These are phyloP conservation scores for Pterocles orientalis DNA, from an alignment of 2,113 vertebrate species.

Conservation along the genomic window DNA sequence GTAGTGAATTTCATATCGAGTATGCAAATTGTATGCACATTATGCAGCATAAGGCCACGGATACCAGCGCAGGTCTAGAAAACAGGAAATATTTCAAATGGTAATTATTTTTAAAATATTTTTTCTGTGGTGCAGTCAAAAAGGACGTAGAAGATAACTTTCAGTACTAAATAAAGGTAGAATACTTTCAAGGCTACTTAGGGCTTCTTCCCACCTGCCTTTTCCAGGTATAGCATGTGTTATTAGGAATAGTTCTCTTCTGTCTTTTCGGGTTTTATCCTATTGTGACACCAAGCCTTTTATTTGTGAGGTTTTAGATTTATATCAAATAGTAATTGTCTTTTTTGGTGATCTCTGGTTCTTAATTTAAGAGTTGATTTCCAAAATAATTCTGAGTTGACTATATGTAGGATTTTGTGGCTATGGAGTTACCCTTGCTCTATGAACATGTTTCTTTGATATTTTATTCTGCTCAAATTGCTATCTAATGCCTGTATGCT, in stretches of 20 bases:
- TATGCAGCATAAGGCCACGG: neutral
- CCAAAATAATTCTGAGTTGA: neutral
- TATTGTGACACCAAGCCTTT: neutral
- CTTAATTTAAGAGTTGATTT: neutral
- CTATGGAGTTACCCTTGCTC: neutral
- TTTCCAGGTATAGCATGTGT: neutral
- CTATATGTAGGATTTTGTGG: neutral
- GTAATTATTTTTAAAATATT: neutral
- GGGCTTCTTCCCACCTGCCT: neutral
- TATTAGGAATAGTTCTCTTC: neutral
- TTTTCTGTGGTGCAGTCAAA: neutral
- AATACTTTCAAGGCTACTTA: neutral
- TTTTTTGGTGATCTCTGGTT: neutral
- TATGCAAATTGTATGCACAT: neutral
- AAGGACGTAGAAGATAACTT: neutral
- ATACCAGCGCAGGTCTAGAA: neutral
- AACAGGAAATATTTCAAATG: neutral
- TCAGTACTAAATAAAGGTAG: neutral
- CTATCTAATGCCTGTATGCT: neutral
- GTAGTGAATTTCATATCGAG: neutral
- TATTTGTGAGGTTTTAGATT: neutral
- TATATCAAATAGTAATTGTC: neutral
- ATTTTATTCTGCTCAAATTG: neutral
- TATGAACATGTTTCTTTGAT: neutral
- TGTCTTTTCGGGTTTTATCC: neutral